A percentile compares a stretch with the other conserved stretches of the same genome.
phyloP scores from a whole-genome alignment of 1,140 invertebrate species.

The Magallana gigas region DNA sequence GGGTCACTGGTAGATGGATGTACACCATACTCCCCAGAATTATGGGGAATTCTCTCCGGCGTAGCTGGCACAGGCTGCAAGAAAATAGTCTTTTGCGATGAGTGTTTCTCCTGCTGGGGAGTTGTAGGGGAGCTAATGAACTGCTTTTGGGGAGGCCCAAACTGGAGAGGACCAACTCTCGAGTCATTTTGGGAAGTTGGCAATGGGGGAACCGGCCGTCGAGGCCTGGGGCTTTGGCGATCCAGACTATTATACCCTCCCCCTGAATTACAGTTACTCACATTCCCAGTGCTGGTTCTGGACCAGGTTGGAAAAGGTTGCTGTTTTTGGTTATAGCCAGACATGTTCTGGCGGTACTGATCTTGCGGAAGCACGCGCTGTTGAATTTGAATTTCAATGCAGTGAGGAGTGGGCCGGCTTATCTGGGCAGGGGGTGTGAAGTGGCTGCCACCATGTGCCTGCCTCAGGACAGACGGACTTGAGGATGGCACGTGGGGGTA shows the following conservation, averaged over 20 bases:
- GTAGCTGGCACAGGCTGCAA: constrained; percentile 15
- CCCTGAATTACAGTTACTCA: neutral
- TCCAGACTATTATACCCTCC: constrained; percentile 9
- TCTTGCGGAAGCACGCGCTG: constrained; percentile 3
- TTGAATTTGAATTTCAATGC: constrained; percentile 42
- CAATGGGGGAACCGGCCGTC: constrained; percentile 35
- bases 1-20: constrained; percentile 36
- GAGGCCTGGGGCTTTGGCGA: constrained; percentile 12
- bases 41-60: neutral
- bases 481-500: constrained; percentile 29
- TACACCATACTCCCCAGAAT: constrained; percentile 39
- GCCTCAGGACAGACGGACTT: constrained; percentile 40
- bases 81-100: constrained; percentile 40
- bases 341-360: neutral
- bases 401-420: neutral
- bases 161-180: constrained; percentile 10
- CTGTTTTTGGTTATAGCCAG: neutral
- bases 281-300: neutral
- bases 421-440: no score
- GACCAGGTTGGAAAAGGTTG: neutral
- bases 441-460: neutral
- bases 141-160: constrained; percentile 28
- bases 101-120: constrained; percentile 40
- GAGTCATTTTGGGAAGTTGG: constrained; percentile 38
- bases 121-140: constrained; percentile 40